A percentile compares a stretch with the other conserved stretches of the same genome.
Conservation (phyloP, 1,140 invertebrate species). For the Luehdorfia chinensis region DNA sequence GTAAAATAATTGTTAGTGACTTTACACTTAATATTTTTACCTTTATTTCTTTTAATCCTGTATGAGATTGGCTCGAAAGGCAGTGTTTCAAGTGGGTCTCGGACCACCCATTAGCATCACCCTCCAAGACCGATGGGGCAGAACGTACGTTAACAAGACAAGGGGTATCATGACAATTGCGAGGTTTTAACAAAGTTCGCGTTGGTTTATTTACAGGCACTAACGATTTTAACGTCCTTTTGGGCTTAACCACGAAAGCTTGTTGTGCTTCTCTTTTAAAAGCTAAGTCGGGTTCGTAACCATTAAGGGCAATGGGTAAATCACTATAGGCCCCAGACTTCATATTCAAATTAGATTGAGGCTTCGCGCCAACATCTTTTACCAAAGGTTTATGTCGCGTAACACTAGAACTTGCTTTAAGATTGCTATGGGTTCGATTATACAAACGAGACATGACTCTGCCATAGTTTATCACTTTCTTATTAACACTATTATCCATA, state of each 20-base stretch:
- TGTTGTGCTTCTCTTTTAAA: slow-evolving; percentile 29
- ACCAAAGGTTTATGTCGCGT: slow-evolving; percentile 41
- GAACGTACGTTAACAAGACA: slow-evolving; percentile 31
- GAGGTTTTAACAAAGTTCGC: slow-evolving; percentile 17
- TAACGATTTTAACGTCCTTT: slow-evolving; percentile 49
- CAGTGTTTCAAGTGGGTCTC: slow-evolving; percentile 41
- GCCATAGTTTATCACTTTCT: slow-evolving; percentile 36
- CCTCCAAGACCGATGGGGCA: slow-evolving; percentile 32
- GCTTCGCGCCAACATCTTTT: slow-evolving; percentile 52
- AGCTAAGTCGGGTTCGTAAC: slow-evolving; percentile 37
- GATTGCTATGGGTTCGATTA: slow-evolving; percentile 30
- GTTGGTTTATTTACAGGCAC: slow-evolving; percentile 38
- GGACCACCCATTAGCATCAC: slow-evolving; percentile 29
- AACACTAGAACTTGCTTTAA: slow-evolving; percentile 38
- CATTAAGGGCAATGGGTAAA: slow-evolving; percentile 54
- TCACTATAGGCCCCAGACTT: slow-evolving; percentile 46
- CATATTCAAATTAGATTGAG: slow-evolving; percentile 42
- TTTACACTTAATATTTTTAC: too few species aligned
- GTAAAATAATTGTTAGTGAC: too few species aligned
- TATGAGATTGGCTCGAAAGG: slow-evolving; percentile 54
- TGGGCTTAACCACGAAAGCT: slow-evolving; percentile 46
- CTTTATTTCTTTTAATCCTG: slow-evolving; percentile 55
- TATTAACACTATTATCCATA: slow-evolving; percentile 35
- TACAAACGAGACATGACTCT: slow-evolving; percentile 57
- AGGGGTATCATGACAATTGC: slow-evolving; percentile 15